Conservation (phyloP, 2,113 vertebrate genomes). For the Mustela nigripes region DNA sequence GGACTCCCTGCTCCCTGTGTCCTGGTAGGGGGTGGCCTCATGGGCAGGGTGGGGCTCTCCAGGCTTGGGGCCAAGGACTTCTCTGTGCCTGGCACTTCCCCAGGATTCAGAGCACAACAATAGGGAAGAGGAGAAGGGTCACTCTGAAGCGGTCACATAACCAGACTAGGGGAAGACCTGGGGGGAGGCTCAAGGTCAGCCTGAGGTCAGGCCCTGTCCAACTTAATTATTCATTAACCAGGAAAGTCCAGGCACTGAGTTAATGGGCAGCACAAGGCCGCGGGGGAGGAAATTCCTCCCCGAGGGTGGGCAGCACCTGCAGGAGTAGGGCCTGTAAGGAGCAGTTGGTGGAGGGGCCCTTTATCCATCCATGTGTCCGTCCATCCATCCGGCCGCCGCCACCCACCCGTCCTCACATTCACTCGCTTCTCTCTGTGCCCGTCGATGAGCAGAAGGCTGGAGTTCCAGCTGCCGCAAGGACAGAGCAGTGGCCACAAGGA, state of each 20-base stretch:
- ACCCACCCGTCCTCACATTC: background rate
- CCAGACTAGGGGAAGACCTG: background rate
- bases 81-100: background rate
- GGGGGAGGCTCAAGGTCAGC: conserved; percentile 52
- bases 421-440: background rate
- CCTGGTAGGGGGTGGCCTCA: background rate
- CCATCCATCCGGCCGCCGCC: too few species aligned
- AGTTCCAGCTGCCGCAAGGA: background rate
- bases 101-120: background rate
- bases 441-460: background rate
- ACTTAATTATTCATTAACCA: conserved; percentile 65
- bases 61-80: background rate
- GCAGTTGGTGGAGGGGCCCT: background rate
- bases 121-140: background rate
- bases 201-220: conserved; percentile 64
- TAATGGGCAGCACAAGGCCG: background rate
- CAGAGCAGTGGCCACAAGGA: background rate
- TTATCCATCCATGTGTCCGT: rapidly evolving
- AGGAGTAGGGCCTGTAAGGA: background rate
- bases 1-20: background rate
- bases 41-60: background rate
- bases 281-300: background rate
- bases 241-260: background rate
- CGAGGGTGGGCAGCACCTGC: background rate
- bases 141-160: background rate